A percentile compares a stretch with the other conserved stretches of the same genome.
Conservation (phyloP, 2,113 vertebrate species). For the Lontra canadensis region DNA sequence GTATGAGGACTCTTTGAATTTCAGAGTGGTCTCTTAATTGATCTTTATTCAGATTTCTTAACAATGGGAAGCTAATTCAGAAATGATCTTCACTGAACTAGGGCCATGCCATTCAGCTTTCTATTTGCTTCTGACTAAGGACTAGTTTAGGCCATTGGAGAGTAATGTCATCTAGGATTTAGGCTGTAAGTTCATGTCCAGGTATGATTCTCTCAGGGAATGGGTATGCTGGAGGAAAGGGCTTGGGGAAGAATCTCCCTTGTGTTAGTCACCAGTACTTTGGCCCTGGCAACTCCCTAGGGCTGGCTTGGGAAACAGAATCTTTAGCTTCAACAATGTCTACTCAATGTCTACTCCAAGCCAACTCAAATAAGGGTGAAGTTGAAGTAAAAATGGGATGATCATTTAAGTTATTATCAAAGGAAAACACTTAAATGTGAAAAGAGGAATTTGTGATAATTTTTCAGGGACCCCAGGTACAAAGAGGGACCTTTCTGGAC, state of each 20-base stretch:
- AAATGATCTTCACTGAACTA: slow-evolving; percentile 37
- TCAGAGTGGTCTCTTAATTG: neutral
- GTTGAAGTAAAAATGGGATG: neutral
- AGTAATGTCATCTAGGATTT: neutral
- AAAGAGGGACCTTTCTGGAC: neutral
- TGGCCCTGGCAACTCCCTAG: neutral
- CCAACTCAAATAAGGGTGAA: neutral
- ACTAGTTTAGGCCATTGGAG: neutral
- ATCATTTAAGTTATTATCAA: neutral
- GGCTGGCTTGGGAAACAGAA: neutral
- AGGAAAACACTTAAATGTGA: neutral
- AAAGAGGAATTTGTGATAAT: neutral
- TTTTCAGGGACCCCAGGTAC: neutral
- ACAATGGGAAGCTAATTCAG: slow-evolving; percentile 20
- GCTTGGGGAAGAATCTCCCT: neutral
- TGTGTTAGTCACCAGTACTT: neutral
- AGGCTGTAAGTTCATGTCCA: neutral
- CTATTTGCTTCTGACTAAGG: neutral
- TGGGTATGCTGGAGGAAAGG: neutral
- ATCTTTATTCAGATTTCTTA: slow-evolving; percentile 32
- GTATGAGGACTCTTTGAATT: neutral
- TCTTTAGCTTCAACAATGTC: neutral
- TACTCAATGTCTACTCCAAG: neutral
- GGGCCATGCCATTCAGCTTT: neutral
- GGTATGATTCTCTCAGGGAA: neutral